Base-by-base conservation (phyloP, 2,797 vertebrate species). In the Mus spretus region DNA sequence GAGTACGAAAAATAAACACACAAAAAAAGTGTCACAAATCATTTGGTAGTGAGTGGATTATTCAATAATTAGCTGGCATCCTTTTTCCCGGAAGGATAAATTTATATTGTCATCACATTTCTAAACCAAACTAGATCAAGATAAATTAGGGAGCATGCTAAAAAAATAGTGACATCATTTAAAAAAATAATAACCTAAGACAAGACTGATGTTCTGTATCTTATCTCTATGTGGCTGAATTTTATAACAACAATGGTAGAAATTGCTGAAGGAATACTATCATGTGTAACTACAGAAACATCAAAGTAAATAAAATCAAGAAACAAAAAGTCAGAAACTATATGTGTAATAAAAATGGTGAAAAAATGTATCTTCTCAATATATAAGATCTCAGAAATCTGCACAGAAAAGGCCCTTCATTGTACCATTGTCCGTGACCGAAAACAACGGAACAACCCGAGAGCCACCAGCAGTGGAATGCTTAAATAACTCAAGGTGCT, bases 401-500 rank as follows among this genome's bases (percentile, higher is more conserved):
- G 5, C 40, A 61, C 28, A 34, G 31, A 12, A 19, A 78, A 55
- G 1, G 10, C 65, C 92, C 6, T 61, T 87, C 5, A 87, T 44
- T 86, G 37, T 12, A 89, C 19, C 19, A 86, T 53, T 93, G 8
- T 86, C 61, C 93, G 0, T 88, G 89, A 78, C 15, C 50, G n/a
- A 44, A 95, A 94, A 88, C n/a, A 93, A 78, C 26, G 50, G 17
- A 63, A 78, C 57, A 93, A 83, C 0, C 6, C 67, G 74, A 89
- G 83, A 94, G 3, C 1, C 17, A 57, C 28, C 31, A 84, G 78
- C 3, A 90, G 40, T 31, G 50, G 1, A 96, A 77, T 63, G 12
- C 86, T 96, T 96, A 93, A 95, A 88, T 91, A 94, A 84, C 53
- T 77, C 75, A 95, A 93, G 50, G 40, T 82, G 91, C 94, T 78